phyloP scores from a whole-genome alignment of 1,140 invertebrate genomes.

The Zaprionus inermis region DNA sequence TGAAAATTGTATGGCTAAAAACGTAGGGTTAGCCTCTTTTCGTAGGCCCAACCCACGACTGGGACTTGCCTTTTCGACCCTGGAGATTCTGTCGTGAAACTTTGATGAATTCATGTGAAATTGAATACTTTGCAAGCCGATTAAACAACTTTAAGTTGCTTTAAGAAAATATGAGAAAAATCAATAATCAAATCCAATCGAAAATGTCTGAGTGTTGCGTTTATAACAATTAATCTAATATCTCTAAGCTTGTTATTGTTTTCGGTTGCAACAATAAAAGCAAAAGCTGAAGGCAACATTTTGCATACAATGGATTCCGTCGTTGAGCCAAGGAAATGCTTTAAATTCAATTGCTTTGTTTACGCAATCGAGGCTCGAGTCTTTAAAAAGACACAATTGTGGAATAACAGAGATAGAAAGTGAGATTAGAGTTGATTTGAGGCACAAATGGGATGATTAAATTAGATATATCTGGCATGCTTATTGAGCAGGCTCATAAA shows the following conservation, averaged over 20 bases:
- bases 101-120: background rate
- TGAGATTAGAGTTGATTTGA: background rate
- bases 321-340: background rate
- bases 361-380: background rate
- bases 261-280: background rate
- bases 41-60: no score
- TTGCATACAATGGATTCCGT: background rate
- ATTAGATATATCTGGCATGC: no score
- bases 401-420: background rate
- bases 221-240: background rate
- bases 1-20: no score
- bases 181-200: slow-evolving; percentile 1
- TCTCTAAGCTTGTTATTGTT: slow-evolving; percentile 2
- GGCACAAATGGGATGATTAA: background rate
- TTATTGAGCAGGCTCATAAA: no score
- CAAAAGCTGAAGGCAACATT: background rate
- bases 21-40: no score
- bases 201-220: background rate
- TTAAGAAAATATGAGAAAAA: background rate
- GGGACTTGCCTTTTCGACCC: no score
- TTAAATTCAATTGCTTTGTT: background rate
- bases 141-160: background rate
- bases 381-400: background rate
- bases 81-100: background rate
- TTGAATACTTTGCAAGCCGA: background rate